Evolutionary conservation across 2,113 vertebrate genomes (phyloP).

Genomic region (Rynchops niger): DNA sequence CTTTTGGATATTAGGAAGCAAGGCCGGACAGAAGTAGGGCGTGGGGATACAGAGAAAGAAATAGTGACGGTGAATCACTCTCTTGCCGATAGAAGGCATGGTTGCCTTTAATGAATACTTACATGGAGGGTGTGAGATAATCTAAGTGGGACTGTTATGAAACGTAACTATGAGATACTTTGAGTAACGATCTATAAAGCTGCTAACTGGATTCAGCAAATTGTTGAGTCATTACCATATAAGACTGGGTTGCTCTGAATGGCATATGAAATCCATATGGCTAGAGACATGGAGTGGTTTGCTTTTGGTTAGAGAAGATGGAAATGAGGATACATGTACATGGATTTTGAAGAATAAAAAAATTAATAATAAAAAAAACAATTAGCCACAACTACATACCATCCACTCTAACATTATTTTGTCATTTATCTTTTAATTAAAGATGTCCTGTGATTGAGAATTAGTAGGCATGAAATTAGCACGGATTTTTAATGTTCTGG

Average conservation of each 20-base stretch:
- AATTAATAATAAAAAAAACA: slow-evolving; percentile 21
- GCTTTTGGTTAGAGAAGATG: slow-evolving; percentile 34
- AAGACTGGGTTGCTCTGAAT: slow-evolving; percentile 38
- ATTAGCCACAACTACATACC: slow-evolving; percentile 8
- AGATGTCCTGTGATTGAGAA: not conserved
- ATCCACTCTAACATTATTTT: slow-evolving; percentile 17
- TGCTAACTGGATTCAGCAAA: slow-evolving; percentile 69
- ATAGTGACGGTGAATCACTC: not conserved
- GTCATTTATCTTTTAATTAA: slow-evolving; percentile 60
- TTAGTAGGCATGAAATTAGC: not conserved
- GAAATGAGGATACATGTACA: not conserved
- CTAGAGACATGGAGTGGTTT: slow-evolving; percentile 24
- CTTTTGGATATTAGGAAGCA: not conserved
- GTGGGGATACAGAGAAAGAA: not conserved
- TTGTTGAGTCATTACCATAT: slow-evolving; percentile 68
- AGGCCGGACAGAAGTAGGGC: not conserved
- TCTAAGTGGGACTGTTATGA: slow-evolving; percentile 23
- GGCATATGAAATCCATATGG: slow-evolving; percentile 39
- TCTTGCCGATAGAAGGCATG: not conserved
- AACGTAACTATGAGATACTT: slow-evolving; percentile 33
- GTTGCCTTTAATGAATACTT: not conserved
- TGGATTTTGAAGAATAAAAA: slow-evolving; percentile 16
- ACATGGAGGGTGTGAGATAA: slow-evolving; percentile 1
- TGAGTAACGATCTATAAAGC: slow-evolving; percentile 47
- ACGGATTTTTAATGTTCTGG: slow-evolving; percentile 1